These are phyloP conservation scores for Trachemys scripta DNA, from an alignment of 2,113 vertebrate species.

Conservation along the genomic window DNA sequence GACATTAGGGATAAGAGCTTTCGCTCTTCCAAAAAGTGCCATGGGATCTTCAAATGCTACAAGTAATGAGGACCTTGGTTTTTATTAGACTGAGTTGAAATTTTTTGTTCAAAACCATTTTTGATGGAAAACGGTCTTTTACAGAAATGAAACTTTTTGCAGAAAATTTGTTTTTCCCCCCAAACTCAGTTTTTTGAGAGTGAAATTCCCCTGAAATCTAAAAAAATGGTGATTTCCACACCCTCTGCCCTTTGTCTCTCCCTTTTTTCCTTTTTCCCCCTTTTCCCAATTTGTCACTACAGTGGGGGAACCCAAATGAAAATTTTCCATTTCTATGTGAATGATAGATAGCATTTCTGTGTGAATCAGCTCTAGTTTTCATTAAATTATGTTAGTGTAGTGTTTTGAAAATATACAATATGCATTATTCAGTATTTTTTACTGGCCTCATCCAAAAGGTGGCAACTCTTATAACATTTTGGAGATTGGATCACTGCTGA, in stretches of 20 bases:
- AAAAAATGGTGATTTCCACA: background rate
- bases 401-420: background rate
- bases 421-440: background rate
- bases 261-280: no score
- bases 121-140: background rate
- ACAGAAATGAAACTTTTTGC: background rate
- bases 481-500: background rate
- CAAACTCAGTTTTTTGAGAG: background rate
- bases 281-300: constrained; percentile 7
- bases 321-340: background rate
- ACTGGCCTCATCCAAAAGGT: background rate
- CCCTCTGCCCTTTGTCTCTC: background rate
- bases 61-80: background rate
- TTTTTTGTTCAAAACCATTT: background rate
- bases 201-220: background rate
- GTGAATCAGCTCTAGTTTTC: background rate
- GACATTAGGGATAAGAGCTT: background rate
- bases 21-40: background rate
- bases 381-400: background rate
- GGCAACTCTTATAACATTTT: background rate
- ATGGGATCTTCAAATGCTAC: background rate
- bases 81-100: background rate
- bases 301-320: constrained; percentile 17
- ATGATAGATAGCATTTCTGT: background rate
- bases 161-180: background rate